Evolutionary conservation across 2,888 invertebrate species (phyloP), one percentile per base, ranked within the genome.

Genomic region (Ephialtes manifestator): DNA sequence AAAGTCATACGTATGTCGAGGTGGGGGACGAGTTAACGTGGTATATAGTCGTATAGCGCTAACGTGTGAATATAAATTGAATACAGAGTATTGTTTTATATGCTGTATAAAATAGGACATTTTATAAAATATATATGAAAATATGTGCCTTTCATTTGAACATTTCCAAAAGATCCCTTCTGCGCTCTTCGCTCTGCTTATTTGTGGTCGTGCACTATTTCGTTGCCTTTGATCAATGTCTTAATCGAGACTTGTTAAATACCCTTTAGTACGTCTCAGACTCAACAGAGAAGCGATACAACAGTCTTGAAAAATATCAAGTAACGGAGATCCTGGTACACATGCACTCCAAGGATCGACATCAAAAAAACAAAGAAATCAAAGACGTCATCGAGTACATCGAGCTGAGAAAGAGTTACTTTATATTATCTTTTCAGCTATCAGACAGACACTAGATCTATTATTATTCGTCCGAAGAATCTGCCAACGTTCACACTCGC

Each of bases 21-120:
- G 60, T 80, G 76, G 70, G 48, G 63, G 74, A 65, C 86, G 85
- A 85, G 86, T 88, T 88, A 90, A 89, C 88, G 89, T 91, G 92
- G 90, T 92, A 92, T 92, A 91, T 92, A 92, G 92, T 91, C 92
- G 88, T 92, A 91, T 93, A 93, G 93, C 90, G 92, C 92, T 93
- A 91, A 92, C 91, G 93, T 93, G 94, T 94, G 94, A 94, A 94
- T 94, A 94, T 93, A 92, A 91, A 92, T 85, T 85, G 92, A 89
- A 94, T 92, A 93, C 92, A 94, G 93, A 94, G 93, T 94, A 94
- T 94, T 94, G 94, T 94, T 94, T 94, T 94, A 94, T 94, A 94
- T 94, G 93, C 93, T 93, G 94, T 94, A 94, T 92, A 93, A 87
- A 93, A 94, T 93, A 93, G 93, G 89, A 93, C 90, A 90, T 94